Evolutionary conservation across 2,888 invertebrate species (phyloP).

Genomic region (Seira musarum): DNA sequence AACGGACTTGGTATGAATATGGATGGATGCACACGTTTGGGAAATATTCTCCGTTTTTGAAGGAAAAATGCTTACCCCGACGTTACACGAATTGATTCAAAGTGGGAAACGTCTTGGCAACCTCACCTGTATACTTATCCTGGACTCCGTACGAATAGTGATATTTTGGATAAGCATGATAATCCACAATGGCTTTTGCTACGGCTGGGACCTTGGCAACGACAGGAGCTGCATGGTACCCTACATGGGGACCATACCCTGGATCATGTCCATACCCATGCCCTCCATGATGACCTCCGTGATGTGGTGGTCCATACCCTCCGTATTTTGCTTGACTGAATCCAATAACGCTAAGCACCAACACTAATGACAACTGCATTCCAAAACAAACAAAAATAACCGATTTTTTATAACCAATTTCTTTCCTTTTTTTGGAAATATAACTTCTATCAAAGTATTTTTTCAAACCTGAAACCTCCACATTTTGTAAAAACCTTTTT

Average conservation of each 20-base stretch:
- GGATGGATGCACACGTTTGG: too few relatives aligned
- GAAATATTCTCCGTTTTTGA: too few relatives aligned
- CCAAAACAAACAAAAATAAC: neutral
- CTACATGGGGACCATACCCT: constrained; percentile 46
- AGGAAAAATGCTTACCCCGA: too few relatives aligned
- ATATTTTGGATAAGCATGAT: constrained; percentile 56
- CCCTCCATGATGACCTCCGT: constrained; percentile 12
- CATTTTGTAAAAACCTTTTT: too few relatives aligned
- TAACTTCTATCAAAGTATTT: neutral
- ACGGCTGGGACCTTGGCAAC: constrained; percentile 57
- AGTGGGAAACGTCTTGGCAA: too few relatives aligned
- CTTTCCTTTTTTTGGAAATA: too few relatives aligned
- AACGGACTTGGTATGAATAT: too few relatives aligned
- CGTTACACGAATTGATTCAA: too few relatives aligned
- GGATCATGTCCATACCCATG: constrained; percentile 34
- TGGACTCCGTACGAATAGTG: constrained; percentile 51
- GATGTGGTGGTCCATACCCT: constrained; percentile 32
- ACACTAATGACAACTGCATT: constrained; percentile 31
- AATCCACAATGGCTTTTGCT: constrained; percentile 61
- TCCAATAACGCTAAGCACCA: constrained; percentile 41
- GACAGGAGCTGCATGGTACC: constrained; percentile 52
- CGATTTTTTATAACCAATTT: too few relatives aligned
- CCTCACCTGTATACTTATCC: too few relatives aligned
- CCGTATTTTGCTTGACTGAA: constrained; percentile 54
- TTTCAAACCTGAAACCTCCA: neutral